These are phyloP conservation scores for Meliscaeva auricollis DNA, from an alignment of 2,888 invertebrate genomes.

Conservation along the genomic window DNA sequence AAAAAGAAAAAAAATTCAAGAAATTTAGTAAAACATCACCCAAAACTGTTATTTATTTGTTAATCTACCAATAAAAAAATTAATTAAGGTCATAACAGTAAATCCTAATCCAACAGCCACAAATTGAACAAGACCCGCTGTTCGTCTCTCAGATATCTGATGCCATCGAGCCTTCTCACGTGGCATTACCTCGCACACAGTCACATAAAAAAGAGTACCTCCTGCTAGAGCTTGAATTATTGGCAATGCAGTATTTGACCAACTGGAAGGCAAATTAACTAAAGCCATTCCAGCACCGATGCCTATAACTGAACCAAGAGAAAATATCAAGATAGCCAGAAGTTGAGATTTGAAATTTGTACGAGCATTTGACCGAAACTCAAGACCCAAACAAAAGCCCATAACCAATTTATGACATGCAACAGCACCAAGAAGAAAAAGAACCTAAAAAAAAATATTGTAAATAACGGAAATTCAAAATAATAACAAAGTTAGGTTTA, in stretches of 20 bases:
- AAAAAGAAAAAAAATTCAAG: neutral
- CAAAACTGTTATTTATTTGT: slow-evolving; percentile 23
- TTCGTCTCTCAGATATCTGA: slow-evolving; percentile 84
- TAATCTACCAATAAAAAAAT: slow-evolving; percentile 85
- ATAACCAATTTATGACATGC: slow-evolving; percentile 93
- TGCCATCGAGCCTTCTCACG: slow-evolving; percentile 91
- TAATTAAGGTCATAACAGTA: slow-evolving; percentile 87
- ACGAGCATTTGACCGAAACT: slow-evolving; percentile 86
- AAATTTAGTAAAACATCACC: neutral
- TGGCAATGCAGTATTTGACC: slow-evolving; percentile 85
- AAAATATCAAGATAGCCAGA: slow-evolving; percentile 87
- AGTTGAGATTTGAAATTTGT: slow-evolving; percentile 84
- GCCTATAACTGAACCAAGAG: slow-evolving; percentile 88
- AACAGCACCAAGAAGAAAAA: slow-evolving; percentile 88
- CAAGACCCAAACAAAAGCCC: slow-evolving; percentile 92
- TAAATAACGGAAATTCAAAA: neutral
- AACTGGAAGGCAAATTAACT: slow-evolving; percentile 84
- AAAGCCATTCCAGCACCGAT: slow-evolving; percentile 88
- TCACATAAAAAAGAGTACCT: slow-evolving; percentile 91
- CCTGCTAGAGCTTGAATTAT: slow-evolving; percentile 90
- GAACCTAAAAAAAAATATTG: slow-evolving; percentile 85
- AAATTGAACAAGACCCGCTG: slow-evolving; percentile 88
- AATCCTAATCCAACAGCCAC: slow-evolving; percentile 87
- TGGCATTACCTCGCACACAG: slow-evolving; percentile 91
- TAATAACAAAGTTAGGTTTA: slow-evolving; percentile 79